Base-by-base conservation (phyloP, 2,888 invertebrate genomes). In the Calephelis perditalis region DNA sequence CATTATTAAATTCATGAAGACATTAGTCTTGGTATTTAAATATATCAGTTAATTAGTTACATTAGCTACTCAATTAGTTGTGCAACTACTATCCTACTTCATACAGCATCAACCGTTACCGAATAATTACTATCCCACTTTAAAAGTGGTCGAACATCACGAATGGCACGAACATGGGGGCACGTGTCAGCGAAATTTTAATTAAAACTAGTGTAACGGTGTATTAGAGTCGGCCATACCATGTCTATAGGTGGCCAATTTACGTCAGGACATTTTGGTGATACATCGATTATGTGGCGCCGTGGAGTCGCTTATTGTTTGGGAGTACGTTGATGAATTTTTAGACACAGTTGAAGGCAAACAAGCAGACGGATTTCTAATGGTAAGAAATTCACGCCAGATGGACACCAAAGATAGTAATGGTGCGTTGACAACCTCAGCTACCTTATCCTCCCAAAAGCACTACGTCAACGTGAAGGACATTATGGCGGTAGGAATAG, bases 211-310 rank as follows among this genome's bases (percentile, higher is more conserved):
- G 60, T 59, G 45, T 60, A 60, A 60, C 60, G 60, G 60, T 56
- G 36, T 47, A 56, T 46, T 56, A 36, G 55, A 45, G 55, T 46
- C 59, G 55, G 46, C 46, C 37, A 59, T 37, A 45, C 15, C 45
- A 35, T 59, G 55, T 55, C 43, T 26, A 54, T 44, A 36, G 66
- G 63, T 68, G 66, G 64, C 68, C 68, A 68, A 65, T 70, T 71
- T 69, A 73, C 70, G 72, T 75, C 74, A 73, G 71, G 72, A 75
- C 72, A 37, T 60, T 86, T 82, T 78, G 82, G 82, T 74, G 71
- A 67, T 73, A 81, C 74, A 75, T 86, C 84, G 86, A 85, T 86
- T 79, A 86, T 70, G 69, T 68, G 82, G 80, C 82, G 79, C 79
- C 80, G 74, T 45, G 45, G 61, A 65, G 70, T 62, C 71, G 72